Percentiles rank a stretch among this genome's conserved stretches.
phyloP scores from a whole-genome alignment of 2,888 invertebrate genomes.

The Dasypogon diadema region DNA sequence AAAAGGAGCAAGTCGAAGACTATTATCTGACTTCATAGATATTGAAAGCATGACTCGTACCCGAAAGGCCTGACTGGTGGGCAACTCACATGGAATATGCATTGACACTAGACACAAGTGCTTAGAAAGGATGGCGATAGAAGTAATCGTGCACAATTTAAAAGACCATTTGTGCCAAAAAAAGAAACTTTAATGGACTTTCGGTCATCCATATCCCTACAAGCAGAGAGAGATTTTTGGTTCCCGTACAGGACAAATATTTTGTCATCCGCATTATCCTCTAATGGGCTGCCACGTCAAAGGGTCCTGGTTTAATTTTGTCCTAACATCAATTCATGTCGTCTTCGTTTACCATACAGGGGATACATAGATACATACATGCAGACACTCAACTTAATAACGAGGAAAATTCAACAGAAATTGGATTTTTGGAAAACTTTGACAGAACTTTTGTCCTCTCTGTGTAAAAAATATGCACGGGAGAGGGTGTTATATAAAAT shows the following conservation, averaged over 20 bases:
- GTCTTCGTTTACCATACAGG: too few relatives aligned
- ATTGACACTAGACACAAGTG: not conserved
- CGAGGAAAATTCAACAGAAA: too few relatives aligned
- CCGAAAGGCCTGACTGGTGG: not conserved
- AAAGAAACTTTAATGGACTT: slow-evolving; percentile 23
- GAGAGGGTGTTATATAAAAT: too few relatives aligned
- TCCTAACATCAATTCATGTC: slow-evolving; percentile 34
- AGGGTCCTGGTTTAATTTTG: slow-evolving; percentile 35
- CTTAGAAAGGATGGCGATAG: not conserved
- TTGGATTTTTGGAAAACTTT: too few relatives aligned
- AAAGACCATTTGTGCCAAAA: slow-evolving; percentile 1
- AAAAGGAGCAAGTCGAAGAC: slow-evolving; percentile 10
- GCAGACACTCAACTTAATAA: too few relatives aligned
- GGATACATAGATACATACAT: too few relatives aligned
- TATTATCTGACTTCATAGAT: slow-evolving; percentile 9
- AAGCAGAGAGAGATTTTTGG: slow-evolving; percentile 17
- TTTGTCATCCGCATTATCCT: slow-evolving; percentile 35
- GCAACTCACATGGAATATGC: too few relatives aligned
- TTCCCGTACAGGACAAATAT: slow-evolving; percentile 29
- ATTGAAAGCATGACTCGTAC: slow-evolving; percentile 27
- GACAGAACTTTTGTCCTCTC: too few relatives aligned
- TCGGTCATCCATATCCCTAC: slow-evolving; percentile 18
- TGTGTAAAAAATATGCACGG: too few relatives aligned
- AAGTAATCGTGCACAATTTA: not conserved
- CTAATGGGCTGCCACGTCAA: slow-evolving; percentile 46